A percentile compares a stretch with the other conserved stretches of the same genome.
These are phyloP conservation scores for Podilymbus podiceps DNA, from an alignment of 2,113 vertebrate species.

Conservation along the genomic window DNA sequence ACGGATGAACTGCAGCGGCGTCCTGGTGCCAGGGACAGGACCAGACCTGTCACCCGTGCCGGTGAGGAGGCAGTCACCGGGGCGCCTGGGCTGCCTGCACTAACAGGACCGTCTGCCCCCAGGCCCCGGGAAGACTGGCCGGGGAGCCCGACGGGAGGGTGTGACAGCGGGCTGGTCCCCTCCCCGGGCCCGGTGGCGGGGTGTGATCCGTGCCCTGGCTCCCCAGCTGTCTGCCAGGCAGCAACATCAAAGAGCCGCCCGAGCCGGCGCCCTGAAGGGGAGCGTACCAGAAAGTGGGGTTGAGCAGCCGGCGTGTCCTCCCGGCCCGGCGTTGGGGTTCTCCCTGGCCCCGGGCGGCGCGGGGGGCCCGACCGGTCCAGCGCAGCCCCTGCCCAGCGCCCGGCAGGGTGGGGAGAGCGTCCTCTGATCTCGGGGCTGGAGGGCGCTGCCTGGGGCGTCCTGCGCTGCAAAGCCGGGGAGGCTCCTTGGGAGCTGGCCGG, in stretches of 20 bases:
- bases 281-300: neutral
- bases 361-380: neutral
- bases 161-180: slow-evolving; percentile 3
- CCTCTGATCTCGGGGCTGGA: slow-evolving; percentile 9
- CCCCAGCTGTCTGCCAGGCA: neutral
- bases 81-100: neutral
- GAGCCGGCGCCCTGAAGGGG: neutral
- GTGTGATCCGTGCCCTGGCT: neutral
- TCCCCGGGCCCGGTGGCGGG: neutral
- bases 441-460: slow-evolving; percentile 10
- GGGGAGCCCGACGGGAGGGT: neutral
- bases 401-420: neutral
- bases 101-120: neutral
- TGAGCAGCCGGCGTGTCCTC: neutral
- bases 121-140: neutral
- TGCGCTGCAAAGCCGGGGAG: neutral
- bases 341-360: neutral
- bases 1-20: neutral
- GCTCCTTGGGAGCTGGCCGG: slow-evolving; percentile 39
- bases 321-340: neutral
- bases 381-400: neutral
- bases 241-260: neutral
- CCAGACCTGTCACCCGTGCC: neutral
- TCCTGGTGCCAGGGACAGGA: neutral
- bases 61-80: neutral